phyloP scores from a whole-genome alignment of 2,113 vertebrate species.

The Prunella himalayana region DNA sequence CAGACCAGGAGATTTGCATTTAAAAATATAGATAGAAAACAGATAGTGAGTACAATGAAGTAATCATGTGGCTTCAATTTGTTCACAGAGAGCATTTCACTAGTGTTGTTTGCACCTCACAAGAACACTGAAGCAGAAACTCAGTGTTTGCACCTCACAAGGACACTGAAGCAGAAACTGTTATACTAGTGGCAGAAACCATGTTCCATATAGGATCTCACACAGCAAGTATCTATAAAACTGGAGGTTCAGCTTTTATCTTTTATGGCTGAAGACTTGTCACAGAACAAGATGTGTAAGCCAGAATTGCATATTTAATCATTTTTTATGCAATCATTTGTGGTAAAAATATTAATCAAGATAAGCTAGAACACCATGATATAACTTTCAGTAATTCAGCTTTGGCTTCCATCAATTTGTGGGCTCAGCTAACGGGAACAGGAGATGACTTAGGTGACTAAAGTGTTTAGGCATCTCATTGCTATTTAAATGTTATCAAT shows the following conservation, averaged over 20 bases:
- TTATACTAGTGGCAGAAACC: background rate
- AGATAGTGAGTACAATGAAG: background rate
- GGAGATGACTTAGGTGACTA: background rate
- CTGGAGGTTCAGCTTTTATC: background rate
- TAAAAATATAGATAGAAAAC: background rate
- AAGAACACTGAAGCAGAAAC: background rate
- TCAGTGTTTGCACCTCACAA: too few relatives aligned
- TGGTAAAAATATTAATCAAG: background rate
- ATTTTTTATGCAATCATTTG: background rate
- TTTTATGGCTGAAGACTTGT: background rate
- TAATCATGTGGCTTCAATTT: background rate
- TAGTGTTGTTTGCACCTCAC: background rate
- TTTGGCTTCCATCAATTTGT: background rate
- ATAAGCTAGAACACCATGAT: background rate
- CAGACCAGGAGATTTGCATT: background rate
- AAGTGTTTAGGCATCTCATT: background rate
- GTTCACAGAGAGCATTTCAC: background rate
- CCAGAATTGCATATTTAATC: background rate
- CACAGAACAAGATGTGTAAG: background rate
- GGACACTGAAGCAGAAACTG: background rate
- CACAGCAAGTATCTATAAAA: background rate
- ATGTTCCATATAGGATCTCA: background rate
- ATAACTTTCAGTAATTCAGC: background rate
- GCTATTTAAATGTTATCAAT: background rate
- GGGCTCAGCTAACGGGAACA: background rate